phyloP scores from a whole-genome alignment of 2,888 invertebrate species.

The Gandaritis pyraliata region DNA sequence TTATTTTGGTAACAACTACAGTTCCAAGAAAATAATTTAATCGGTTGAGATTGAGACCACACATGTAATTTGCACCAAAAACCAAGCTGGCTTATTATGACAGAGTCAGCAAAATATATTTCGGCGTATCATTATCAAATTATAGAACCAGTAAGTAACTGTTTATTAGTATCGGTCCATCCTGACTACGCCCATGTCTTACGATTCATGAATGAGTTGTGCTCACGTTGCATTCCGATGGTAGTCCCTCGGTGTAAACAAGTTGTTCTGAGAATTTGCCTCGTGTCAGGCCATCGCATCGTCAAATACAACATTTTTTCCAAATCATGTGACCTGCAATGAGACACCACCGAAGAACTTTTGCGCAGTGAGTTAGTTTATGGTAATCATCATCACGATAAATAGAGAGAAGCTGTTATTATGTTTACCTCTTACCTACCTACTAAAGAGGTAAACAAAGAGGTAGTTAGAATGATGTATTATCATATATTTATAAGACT shows the following conservation, averaged over 20 bases:
- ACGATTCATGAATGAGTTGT: constrained; percentile 68
- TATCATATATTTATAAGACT: no score
- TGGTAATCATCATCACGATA: not conserved
- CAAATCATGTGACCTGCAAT: constrained; percentile 27
- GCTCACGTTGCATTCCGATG: constrained; percentile 60
- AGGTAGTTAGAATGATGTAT: no score
- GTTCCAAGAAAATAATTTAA: not conserved
- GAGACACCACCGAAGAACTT: constrained; percentile 15
- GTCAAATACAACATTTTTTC: constrained; percentile 36
- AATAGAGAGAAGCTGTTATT: not conserved
- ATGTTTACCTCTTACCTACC: not conserved
- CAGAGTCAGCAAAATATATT: not conserved
- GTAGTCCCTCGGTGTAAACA: constrained; percentile 51
- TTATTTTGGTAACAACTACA: no score
- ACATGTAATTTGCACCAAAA: not conserved
- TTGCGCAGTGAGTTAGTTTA: constrained; percentile 14
- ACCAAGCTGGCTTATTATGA: not conserved
- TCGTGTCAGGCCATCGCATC: constrained; percentile 38
- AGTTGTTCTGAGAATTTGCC: constrained; percentile 50
- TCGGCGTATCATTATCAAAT: constrained; percentile 13
- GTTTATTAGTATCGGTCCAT: constrained; percentile 15
- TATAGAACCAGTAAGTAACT: constrained; percentile 9
- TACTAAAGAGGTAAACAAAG: no score
- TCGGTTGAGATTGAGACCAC: not conserved
- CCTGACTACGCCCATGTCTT: constrained; percentile 29